A percentile compares a stretch with the other conserved stretches of the same genome.
Conservation (phyloP, 2,888 invertebrate genomes). For the Noctua pronuba region DNA sequence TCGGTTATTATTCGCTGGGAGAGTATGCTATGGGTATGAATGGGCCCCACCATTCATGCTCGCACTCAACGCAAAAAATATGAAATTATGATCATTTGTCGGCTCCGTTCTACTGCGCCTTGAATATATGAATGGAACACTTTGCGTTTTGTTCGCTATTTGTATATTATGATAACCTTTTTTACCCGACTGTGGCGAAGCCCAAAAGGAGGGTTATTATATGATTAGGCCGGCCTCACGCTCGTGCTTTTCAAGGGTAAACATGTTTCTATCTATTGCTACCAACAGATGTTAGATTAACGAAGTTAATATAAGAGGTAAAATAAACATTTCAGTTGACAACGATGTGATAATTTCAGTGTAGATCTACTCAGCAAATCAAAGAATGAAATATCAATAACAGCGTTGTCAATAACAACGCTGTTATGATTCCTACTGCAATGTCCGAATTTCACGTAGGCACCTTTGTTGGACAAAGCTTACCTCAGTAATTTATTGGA, state of each 20-base stretch:
- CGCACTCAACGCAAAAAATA: constrained; percentile 46
- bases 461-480: not conserved
- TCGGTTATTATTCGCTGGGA: not conserved
- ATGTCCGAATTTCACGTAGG: not conserved
- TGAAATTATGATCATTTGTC: constrained; percentile 47
- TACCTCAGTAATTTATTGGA: not conserved
- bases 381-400: not conserved
- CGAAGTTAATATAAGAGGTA: not conserved
- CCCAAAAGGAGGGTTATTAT: no score
- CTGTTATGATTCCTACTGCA: not conserved
- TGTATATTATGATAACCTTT: constrained; percentile 21
- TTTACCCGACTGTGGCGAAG: no score
- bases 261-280: not conserved
- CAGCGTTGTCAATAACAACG: not conserved
- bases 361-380: not conserved
- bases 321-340: not conserved
- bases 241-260: not conserved
- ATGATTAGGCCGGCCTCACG: not conserved
- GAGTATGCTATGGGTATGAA: constrained; percentile 13
- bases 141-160: constrained; percentile 2
- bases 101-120: constrained; percentile 23
- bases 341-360: not conserved
- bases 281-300: not conserved
- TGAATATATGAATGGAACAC: constrained; percentile 31
- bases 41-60: constrained; percentile 38